phyloP scores from a whole-genome alignment of 92 coral and sea anemone genomes.

The Nematostella vectensis region DNA sequence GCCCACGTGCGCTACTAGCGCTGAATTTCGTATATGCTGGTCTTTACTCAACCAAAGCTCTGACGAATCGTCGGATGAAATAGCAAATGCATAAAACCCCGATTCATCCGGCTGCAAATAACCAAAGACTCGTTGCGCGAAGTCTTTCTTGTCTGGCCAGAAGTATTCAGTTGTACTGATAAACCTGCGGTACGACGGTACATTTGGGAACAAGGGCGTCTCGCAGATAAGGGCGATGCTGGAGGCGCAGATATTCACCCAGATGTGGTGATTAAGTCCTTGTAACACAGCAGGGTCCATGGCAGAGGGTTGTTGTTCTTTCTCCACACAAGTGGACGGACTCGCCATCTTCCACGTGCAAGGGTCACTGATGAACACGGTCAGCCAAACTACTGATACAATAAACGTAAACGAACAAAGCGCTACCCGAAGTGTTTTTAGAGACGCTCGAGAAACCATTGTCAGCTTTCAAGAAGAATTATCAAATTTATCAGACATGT shows the following conservation, averaged over 20 bases:
- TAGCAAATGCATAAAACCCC: slow-evolving; percentile 45
- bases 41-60: slow-evolving; percentile 59
- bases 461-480: too few relatives aligned
- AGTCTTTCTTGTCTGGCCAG: slow-evolving; percentile 5
- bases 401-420: too few relatives aligned
- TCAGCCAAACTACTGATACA: too few relatives aligned
- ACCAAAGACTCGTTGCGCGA: slow-evolving; percentile 51
- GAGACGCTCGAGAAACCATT: too few relatives aligned
- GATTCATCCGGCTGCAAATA: slow-evolving; percentile 41
- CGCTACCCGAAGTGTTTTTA: too few relatives aligned
- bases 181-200: slow-evolving; percentile 30
- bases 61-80: slow-evolving; percentile 52
- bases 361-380: too few relatives aligned
- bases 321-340: too few relatives aligned
- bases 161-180: slow-evolving; percentile 19
- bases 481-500: too few relatives aligned
- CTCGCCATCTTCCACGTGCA: too few relatives aligned
- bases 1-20: slow-evolving; percentile 32
- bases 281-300: too few relatives aligned
- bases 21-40: slow-evolving; percentile 22
- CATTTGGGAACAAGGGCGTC: slow-evolving; percentile 56
- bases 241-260: slow-evolving; percentile 22
- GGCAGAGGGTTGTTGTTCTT: too few relatives aligned
- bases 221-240: slow-evolving; percentile 29
- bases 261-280: slow-evolving; percentile 37